Percentiles rank a stretch among this genome's conserved stretches.
phyloP scores from a whole-genome alignment of 1,140 invertebrate genomes.

The Penaeus vannamei region DNA sequence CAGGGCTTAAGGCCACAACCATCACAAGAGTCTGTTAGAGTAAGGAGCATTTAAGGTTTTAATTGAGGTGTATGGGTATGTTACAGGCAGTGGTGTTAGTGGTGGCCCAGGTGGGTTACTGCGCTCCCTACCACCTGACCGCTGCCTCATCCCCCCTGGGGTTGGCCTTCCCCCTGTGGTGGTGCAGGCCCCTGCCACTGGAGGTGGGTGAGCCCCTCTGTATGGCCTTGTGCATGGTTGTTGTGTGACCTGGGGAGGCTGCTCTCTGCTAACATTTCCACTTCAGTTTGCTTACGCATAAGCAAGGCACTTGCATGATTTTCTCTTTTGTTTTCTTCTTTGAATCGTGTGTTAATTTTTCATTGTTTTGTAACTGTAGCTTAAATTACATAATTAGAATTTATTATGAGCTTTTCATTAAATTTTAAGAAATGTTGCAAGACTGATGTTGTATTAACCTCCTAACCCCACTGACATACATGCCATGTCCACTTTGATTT shows the following conservation, averaged over 20 bases:
- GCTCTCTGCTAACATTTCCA: too few relatives aligned
- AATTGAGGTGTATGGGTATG: conserved; percentile 9
- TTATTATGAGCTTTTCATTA: too few relatives aligned
- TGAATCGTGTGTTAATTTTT: neutral
- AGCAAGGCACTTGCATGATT: neutral
- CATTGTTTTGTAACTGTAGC: too few relatives aligned
- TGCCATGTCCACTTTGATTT: too few relatives aligned
- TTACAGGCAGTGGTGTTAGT: conserved; percentile 52
- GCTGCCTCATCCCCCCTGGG: conserved; percentile 71
- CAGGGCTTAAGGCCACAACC: too few relatives aligned
- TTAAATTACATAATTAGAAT: too few relatives aligned
- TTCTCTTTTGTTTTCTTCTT: neutral
- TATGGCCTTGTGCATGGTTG: conserved; percentile 28
- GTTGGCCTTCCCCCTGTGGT: conserved; percentile 71
- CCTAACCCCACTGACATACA: too few relatives aligned
- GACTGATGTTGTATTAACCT: too few relatives aligned
- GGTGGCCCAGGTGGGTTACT: conserved; percentile 32
- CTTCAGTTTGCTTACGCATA: too few relatives aligned
- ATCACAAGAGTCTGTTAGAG: too few relatives aligned
- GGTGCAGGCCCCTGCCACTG: conserved; percentile 66
- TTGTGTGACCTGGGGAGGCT: neutral
- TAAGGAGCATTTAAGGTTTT: too few relatives aligned
- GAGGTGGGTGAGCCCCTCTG: conserved; percentile 67
- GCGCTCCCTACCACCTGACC: conserved; percentile 58
- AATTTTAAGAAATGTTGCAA: too few relatives aligned